Evolutionary conservation across 2,888 invertebrate species (phyloP).

Genomic region (Drosophila nr. perissopoda): DNA sequence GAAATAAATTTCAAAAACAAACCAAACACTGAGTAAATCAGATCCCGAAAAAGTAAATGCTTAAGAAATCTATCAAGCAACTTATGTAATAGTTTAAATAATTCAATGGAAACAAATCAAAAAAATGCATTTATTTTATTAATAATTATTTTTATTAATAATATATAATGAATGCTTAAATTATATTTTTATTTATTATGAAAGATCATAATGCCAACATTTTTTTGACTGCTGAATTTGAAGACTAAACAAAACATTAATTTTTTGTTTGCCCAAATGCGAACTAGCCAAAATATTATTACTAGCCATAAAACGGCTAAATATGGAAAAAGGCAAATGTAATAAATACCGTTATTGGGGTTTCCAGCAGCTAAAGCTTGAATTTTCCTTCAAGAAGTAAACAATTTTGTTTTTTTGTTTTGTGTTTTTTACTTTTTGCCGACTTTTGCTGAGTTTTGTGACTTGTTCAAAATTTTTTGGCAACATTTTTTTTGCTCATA

Average conservation of each 20-base stretch:
- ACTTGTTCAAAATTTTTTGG: slow-evolving; percentile 11
- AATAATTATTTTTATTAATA: no score
- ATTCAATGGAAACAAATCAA: not conserved
- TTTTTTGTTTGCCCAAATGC: not conserved
- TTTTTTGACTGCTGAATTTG: not conserved
- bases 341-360: not conserved
- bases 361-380: not conserved
- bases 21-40: not conserved
- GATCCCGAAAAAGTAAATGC: not conserved
- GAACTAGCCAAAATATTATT: not conserved
- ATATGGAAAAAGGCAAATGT: not conserved
- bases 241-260: not conserved
- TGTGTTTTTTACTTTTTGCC: not conserved
- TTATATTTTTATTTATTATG: not conserved
- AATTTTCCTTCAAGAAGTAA: not conserved
- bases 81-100: not conserved
- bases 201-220: not conserved
- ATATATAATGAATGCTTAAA: not conserved
- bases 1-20: not conserved
- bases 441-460: not conserved
- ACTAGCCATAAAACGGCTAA: not conserved
- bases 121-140: no score
- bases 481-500: slow-evolving; percentile 8
- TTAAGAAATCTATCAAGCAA: not conserved
- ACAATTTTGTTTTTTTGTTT: not conserved